These are phyloP conservation scores for Petrocephalus microphthalmus DNA, from an alignment of 2,113 vertebrate species.

Conservation along the genomic window DNA sequence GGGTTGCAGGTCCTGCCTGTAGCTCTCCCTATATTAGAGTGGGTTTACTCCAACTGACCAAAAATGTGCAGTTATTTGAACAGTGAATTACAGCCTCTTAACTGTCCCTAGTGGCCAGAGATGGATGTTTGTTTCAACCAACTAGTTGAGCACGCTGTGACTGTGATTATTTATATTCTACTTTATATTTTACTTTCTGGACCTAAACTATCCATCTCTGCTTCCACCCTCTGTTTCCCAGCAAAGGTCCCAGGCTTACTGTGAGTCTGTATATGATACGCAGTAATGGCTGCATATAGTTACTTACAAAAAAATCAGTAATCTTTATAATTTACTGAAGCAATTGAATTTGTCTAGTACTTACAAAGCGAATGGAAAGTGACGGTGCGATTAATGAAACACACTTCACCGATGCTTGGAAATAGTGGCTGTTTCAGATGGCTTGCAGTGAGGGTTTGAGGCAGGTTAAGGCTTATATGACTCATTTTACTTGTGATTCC, in stretches of 20 bases:
- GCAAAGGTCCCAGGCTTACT: neutral
- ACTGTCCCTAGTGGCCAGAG: neutral
- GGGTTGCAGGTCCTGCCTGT: neutral
- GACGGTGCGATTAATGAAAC: neutral
- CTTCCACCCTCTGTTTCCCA: neutral
- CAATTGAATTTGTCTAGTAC: no score
- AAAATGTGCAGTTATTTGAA: neutral
- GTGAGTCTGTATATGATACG: neutral
- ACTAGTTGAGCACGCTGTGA: neutral
- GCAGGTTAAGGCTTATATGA: neutral
- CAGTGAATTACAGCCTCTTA: neutral
- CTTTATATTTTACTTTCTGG: neutral
- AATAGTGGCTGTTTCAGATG: neutral
- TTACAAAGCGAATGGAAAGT: no score
- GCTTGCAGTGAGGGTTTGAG: neutral
- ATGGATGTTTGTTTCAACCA: neutral
- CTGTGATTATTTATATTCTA: neutral
- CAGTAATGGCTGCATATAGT: neutral
- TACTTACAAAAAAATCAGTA: neutral
- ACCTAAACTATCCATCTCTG: neutral
- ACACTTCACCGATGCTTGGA: neutral
- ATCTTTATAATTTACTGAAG: no score
- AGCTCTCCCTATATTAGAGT: neutral
- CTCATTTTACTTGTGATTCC: slow-evolving; percentile 6
- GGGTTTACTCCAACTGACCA: neutral